These are phyloP conservation scores for Poeciliopsis infans DNA, from an alignment of 2,797 vertebrate species.

Conservation along the genomic window DNA sequence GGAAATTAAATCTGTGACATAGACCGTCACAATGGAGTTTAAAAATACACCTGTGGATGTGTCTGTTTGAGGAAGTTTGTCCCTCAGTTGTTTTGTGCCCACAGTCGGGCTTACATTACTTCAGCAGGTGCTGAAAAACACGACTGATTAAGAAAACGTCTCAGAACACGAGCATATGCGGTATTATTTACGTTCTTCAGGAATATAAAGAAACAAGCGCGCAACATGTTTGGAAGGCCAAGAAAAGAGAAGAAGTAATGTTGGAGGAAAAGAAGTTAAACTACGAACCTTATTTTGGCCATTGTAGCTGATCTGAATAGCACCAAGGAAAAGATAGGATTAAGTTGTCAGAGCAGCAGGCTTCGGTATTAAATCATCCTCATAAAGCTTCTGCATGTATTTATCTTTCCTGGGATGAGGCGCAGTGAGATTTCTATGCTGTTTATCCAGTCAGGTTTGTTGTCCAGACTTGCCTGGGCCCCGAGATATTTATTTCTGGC, in stretches of 20 bases:
- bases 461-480: constrained; percentile 73
- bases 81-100: constrained; percentile 18
- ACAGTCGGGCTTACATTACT: constrained; percentile 19
- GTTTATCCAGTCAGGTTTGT: constrained; percentile 77
- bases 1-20: constrained; percentile 82
- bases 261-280: constrained; percentile 57
- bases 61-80: constrained; percentile 12
- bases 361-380: constrained; percentile 74
- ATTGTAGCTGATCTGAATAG: constrained; percentile 74
- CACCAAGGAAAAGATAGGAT: constrained; percentile 67
- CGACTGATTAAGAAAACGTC: constrained; percentile 9
- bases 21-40: constrained; percentile 66
- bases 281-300: constrained; percentile 65
- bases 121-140: constrained; percentile 40
- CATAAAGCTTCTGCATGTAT: constrained; percentile 68
- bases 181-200: constrained; percentile 6
- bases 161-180: constrained; percentile 9
- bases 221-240: constrained; percentile 11
- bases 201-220: constrained; percentile 9
- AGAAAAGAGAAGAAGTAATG: constrained; percentile 49
- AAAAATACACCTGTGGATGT: constrained; percentile 74
- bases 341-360: constrained; percentile 73
- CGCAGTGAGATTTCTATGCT: constrained; percentile 69
- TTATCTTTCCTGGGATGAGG: constrained; percentile 71
- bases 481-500: constrained; percentile 77